Base-by-base conservation (phyloP, 2,797 vertebrate genomes). In the Spinus pinus region DNA sequence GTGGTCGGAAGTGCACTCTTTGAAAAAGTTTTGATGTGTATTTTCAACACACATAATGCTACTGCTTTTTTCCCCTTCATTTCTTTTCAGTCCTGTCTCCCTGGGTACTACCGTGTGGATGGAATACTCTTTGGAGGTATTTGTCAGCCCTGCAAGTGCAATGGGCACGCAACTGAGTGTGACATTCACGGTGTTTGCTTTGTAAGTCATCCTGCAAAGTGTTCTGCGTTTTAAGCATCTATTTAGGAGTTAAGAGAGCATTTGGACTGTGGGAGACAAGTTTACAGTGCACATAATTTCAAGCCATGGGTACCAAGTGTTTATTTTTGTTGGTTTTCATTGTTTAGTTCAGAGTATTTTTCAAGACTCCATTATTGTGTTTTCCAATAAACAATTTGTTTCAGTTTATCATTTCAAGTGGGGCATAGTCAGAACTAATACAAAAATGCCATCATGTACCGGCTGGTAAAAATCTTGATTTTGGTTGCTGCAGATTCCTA, bases 41-140 rank as follows among this genome's bases (percentile, higher is more conserved):
- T 53, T 65, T 87, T 51, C 72, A 93, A 49, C 14, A 41, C 14
- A 22, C 20, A 46, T 24, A 81, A 53, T 47, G 28, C 46, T 56
- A 8, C 44, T 21, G 3, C 41, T 50, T 69, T 70, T 44, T 10
- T 12, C 42, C 13, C 35, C 25, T 47, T n/a, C 2, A 1, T 81
- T 91, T 57, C 64, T 56, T 44, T 78, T 87, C 71, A 99, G 99
- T 97, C 97, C 3, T 99, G 99, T 87, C 95, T 98, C 37, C 95
- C 98, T 31, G 98, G 99, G 24, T 99, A 99, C 93, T 99, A 99
- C 93, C 98, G 99, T 13, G 98, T 99, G 54, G 98, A 98, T 4
- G 99, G 98, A 41, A 98, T 99, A 79, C 97, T 99, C 90, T 99
- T 99, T 39, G 99, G 99, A 62, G 99, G 99, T 15, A 99, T 99